Conservation (phyloP, 2,797 vertebrate genomes). For the Thripadectes ignobilis region DNA sequence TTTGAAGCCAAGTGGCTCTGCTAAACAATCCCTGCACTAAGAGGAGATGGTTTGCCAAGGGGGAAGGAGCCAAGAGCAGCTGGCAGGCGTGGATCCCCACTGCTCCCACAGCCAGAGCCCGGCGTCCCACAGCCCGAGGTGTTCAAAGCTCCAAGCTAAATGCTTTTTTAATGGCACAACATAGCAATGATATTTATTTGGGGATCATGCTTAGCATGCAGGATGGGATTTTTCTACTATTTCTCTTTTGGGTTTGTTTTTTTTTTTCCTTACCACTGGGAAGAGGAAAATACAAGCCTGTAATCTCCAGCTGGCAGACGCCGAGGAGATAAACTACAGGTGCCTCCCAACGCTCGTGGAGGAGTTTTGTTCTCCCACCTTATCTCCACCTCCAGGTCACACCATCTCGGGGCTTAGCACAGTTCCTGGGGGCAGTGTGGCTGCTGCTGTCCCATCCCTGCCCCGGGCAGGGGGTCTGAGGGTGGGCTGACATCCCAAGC, state of each 20-base stretch:
- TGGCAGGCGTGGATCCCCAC: background rate
- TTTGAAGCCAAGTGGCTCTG: background rate
- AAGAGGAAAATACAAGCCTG: background rate
- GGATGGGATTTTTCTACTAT: background rate
- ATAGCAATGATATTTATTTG: background rate
- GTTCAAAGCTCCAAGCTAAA: slow-evolving; percentile 5
- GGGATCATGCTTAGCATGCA: background rate
- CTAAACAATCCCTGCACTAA: background rate
- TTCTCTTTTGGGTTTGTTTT: background rate
- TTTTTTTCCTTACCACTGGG: background rate
- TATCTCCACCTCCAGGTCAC: slow-evolving; percentile 15
- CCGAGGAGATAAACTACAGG: background rate
- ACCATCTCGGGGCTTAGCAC: background rate
- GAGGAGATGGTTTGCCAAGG: background rate
- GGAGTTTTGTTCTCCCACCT: slow-evolving; percentile 3
- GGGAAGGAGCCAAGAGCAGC: background rate
- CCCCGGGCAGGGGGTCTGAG: background rate
- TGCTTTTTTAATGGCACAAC: background rate
- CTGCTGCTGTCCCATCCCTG: background rate
- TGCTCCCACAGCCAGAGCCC: background rate
- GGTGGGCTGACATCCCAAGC: background rate
- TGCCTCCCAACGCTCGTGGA: background rate
- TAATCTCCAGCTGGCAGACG: background rate
- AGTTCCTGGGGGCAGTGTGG: background rate
- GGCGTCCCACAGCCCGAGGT: background rate